A percentile compares a stretch with the other conserved stretches of the same genome.
phyloP scores from a whole-genome alignment of 2,113 vertebrate species.

The Paracanthobrama guichenoti region DNA sequence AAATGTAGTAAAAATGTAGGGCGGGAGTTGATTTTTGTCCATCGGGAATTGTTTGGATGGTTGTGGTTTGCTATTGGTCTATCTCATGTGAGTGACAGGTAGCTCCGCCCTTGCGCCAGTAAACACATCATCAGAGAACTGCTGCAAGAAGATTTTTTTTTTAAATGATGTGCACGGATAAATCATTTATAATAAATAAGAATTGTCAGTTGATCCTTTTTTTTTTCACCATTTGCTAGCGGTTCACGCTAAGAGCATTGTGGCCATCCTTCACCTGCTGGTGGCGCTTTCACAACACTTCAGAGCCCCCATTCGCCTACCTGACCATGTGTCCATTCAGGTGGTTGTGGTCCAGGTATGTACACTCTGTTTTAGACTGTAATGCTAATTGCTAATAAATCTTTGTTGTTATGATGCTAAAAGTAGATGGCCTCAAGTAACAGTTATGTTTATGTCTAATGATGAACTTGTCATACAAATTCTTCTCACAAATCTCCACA shows the following conservation, averaged over 20 bases:
- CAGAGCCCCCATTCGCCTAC: conserved; percentile 92
- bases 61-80: no score
- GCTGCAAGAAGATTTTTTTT: no score
- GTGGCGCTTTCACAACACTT: conserved; percentile 96
- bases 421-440: not conserved
- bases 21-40: no score
- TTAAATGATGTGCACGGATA: no score
- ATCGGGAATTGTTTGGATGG: no score
- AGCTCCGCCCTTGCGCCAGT: no score
- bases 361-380: not conserved
- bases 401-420: not conserved
- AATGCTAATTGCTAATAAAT: not conserved
- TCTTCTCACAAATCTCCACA: not conserved
- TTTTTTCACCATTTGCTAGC: conserved; percentile 70
- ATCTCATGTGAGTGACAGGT: no score
- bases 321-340: conserved; percentile 96
- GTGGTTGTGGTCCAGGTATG: conserved; percentile 96
- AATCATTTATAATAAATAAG: no score
- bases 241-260: conserved; percentile 94
- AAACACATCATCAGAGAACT: no score
- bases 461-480: not conserved
- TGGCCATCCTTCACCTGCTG: conserved; percentile 94
- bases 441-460: not conserved
- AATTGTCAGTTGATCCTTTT: no score
- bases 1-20: no score